Evolutionary conservation across 2,113 vertebrate species (phyloP), one percentile per base, ranked within the genome.

Genomic region (Otus sunia): DNA sequence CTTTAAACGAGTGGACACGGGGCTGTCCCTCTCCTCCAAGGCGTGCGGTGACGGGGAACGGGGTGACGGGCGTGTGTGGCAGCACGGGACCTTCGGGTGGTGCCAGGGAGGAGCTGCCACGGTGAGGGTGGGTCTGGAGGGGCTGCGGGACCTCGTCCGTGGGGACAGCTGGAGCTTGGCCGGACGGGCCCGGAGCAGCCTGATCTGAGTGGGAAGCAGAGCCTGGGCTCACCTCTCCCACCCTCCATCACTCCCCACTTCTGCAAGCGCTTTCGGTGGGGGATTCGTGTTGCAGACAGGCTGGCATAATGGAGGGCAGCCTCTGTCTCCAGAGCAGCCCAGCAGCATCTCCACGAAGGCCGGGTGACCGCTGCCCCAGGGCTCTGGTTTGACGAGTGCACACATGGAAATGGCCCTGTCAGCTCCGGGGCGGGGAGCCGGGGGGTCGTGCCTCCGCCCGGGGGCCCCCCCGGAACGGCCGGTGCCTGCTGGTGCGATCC

Each of bases 1-100:
- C 72, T n/a, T 52, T 60, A 36, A 52, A 37, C 4, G 11, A 17
- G 43, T 7, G 8, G 16, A 45, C 43, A 45, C 7, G 16, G 43
- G 43, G 43, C 43, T 45, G 43, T 45, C 43, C 43, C 43, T 45
- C 43, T 60, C 43, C 60, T 67, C 72, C 19, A 6, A 29, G 71
- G 43, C 5, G 60, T 4, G 12, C 1, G 1, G 36, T 30, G 72
- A 49, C 2, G 4, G 43, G 43, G 53, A n/a, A 6, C 5, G 3
- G 43, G 53, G 53, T 0, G 4, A n/a, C 10, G 4, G 52, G 29
- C 15, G 0, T 2, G 12, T 30, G 29, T 2, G 29, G 60, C 69
- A 64, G 27, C 59, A 9, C 14, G 5, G 23, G 41, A 12, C 5
- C 1, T 49, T 37, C 21, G 0, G 3, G 27, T 16, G 27, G n/a